Evolutionary conservation across 1,140 invertebrate genomes (phyloP), one percentile per base, ranked within the genome.

Genomic region (Pseudomyrmex pallidus): DNA sequence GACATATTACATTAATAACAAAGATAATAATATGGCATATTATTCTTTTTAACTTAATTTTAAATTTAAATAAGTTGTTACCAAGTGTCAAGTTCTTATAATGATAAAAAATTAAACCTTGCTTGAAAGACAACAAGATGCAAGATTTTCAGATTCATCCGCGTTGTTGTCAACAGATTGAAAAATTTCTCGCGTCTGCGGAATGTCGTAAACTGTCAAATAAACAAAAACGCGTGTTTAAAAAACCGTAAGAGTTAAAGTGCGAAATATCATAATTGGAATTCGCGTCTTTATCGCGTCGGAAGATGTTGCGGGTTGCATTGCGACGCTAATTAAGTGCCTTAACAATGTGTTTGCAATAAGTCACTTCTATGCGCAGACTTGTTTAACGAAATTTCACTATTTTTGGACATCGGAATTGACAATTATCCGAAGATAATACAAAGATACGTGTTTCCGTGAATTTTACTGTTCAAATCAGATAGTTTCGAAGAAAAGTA

Each of bases 401-500:
- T 10, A 25, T 74, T 63, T 83, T 73, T 85, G 13, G 44, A 85
- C 54, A 22, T 25, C 10, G 10, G 46, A 59, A 82, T 46, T 52
- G 5, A 2, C 13, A 22, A 44, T 46, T 44, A 59, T 52, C 15
- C 0, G 20, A 70, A 78, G 20, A 44, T 46, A 67, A 52, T 25
- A 56, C n/a, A 25, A 67, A 64, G 74, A 67, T 15, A 0, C 4
- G 12, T 22, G 10, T 54, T 50, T 2, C 7, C 10, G 13, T 46
- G 3, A 15, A 12, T 48, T 1, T 13, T n/a, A 15, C 5, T 35
- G 48, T 46, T 5, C 5, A 20, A 12, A 83, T 25, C 57, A 35
- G 7, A 10, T 10, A 57, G 48, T 87, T 87, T 85, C 25, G 7
- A 74, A 25, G 74, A 87, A 78, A 2, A 10, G 68, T 84, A 80